A percentile compares a stretch with the other conserved stretches of the same genome.
Evolutionary conservation across 1,140 invertebrate species (phyloP).

Genomic region (Semibalanus balanoides): DNA sequence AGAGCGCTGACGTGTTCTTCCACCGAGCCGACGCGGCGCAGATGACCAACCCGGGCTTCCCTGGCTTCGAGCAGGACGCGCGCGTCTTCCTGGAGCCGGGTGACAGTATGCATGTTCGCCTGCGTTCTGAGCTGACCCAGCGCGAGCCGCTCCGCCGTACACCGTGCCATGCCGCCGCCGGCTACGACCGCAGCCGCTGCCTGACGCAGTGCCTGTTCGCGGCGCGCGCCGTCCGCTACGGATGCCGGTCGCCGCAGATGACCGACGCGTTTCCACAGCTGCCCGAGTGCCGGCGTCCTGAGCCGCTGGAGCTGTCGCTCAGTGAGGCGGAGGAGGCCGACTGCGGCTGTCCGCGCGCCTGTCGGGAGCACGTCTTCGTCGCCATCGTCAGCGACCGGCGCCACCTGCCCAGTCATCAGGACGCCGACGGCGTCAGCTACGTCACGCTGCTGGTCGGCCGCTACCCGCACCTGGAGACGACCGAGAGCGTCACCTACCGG

Average conservation of each 20-base stretch:
- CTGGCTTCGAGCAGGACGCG: not conserved
- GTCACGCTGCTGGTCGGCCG: not conserved
- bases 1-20: not conserved
- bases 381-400: too few relatives aligned
- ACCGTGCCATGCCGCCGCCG: not conserved
- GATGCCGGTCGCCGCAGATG: not conserved
- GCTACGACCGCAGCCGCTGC: not conserved
- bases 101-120: not conserved
- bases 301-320: not conserved
- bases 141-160: not conserved
- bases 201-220: not conserved
- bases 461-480: not conserved
- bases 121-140: not conserved
- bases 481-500: not conserved
- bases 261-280: not conserved
- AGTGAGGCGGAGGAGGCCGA: not conserved
- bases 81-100: not conserved
- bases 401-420: not conserved
- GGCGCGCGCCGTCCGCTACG: not conserved
- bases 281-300: not conserved
- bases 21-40: not conserved
- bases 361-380: not conserved
- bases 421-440: not conserved
- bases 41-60: not conserved
- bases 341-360: not conserved